Evolutionary conservation across 2,888 invertebrate species (phyloP).

Genomic region (Sturmia bella): DNA sequence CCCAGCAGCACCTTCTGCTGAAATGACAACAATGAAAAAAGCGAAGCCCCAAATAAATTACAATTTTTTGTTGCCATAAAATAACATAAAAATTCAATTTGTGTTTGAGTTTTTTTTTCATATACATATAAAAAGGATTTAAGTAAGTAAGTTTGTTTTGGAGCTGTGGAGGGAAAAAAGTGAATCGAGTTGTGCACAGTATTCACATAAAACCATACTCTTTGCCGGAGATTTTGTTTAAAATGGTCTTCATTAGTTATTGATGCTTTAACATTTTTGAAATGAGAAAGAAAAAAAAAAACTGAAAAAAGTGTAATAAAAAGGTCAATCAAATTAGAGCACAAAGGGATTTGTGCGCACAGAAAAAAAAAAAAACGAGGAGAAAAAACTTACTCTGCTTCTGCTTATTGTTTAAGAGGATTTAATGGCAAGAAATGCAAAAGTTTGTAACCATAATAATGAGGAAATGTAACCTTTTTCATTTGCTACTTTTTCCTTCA

Average conservation of each 20-base stretch:
- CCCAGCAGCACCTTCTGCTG: background rate
- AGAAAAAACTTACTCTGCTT: background rate
- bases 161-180: background rate
- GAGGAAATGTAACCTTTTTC: background rate
- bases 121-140: background rate
- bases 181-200: background rate
- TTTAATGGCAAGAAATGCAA: background rate
- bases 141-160: background rate
- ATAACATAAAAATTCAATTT: constrained; percentile 11
- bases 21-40: background rate
- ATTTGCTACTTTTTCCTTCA: too few relatives aligned
- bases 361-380: background rate
- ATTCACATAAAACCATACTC: background rate
- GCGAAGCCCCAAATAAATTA: background rate
- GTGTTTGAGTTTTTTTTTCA: background rate
- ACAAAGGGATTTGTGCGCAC: background rate
- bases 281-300: background rate
- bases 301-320: background rate
- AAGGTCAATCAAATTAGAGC: background rate
- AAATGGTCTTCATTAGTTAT: constrained; percentile 6
- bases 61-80: background rate
- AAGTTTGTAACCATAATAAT: background rate
- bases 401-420: constrained; percentile 13
- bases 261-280: background rate
- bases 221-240: background rate